Evolutionary conservation across 2,888 invertebrate species (phyloP), one percentile per base, ranked within the genome.

Genomic region (Terebella lapidaria): DNA sequence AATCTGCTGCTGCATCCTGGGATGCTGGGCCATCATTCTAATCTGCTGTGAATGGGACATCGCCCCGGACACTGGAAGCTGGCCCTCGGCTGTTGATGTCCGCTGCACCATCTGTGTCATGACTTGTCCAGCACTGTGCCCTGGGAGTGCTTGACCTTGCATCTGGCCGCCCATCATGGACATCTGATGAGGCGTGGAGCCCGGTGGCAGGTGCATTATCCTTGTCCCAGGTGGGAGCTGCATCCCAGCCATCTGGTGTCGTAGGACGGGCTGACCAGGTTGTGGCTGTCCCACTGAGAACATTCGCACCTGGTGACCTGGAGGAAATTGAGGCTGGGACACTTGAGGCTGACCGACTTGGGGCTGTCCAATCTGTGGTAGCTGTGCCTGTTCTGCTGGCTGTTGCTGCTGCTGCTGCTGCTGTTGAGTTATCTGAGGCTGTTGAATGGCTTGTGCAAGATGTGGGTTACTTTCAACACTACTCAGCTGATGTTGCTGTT

Each of bases 361-460:
- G n/a, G n/a, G n/a, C 54, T 58, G 58, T 18, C 42, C 35, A 18
- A 70, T 67, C 28, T 67, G 58, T 68, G 68, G 70, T 4, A 68
- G 59, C 15, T 67, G 60, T 4, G 5, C 52, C 45, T 58, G 60
- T 55, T 60, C 60, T 46, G 42, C 54, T 4, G 42, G 53, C 27
- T 54, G 60, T 20, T 65, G 62, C n/a, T 54, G 54, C 29, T 28
- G 67, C 57, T 57, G 68, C 51, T 57, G 71, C 60, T 59, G 57
- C 25, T 61, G 63, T 18, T 61, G 60, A 18, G 57, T 59, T 49
- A 49, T 72, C 27, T 79, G 75, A 46, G 28, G 57, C 30, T 51
- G 57, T 35, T n/a, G n/a, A n/a, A n/a, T n/a, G n/a, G n/a, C n/a
- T n/a, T n/a, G n/a, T n/a, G n/a, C n/a, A n/a, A n/a, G n/a, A n/a